Evolutionary conservation across 2,113 vertebrate species (phyloP), one percentile per base, ranked within the genome.

Genomic region (Brachyhypopomus occidentalis): DNA sequence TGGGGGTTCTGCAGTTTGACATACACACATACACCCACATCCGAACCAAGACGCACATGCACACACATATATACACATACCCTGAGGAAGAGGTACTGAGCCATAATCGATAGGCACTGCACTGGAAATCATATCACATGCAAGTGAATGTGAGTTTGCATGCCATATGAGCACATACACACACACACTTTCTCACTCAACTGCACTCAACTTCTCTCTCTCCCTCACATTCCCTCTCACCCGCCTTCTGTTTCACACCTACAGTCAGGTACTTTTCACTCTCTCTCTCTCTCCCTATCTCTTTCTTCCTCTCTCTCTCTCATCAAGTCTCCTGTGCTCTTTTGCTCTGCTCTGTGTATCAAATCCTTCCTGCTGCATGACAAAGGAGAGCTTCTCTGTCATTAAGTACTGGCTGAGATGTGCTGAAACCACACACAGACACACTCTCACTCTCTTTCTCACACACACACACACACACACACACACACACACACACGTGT

Each of bases 61-160:
- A 80, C 63, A 69, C 73, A 64, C 60, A 25, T 66, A 20, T 25
- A 67, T 34, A 36, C 2, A 77, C 56, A 83, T 27, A 8, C 14
- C 38, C 9, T 55, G 67, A 30, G 62, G 62, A 75, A 76, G 80
- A 74, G 75, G 77, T 77, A 56, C 62, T 83, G 87, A 86, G 88
- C 82, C 85, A 87, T 82, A 90, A 90, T 90, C 86, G 52, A 90
- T 90, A 67, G 60, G 45, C 67, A 78, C 25, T 38, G 59, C 56
- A 79, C 81, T 81, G 67, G 75, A 84, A 90, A 88, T 86, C 88
- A 86, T 79, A 83, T 86, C 77, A 73, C 76, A 87, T 85, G 83
- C 85, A 73, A 59, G 30, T 30, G 78, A 74, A 62, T 63, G 71
- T 25, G 45, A 63, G 66, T 48, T 76, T 78, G 81, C 74, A 63